phyloP scores from a whole-genome alignment of 1,140 invertebrate genomes.

The Diuraphis noxia region DNA sequence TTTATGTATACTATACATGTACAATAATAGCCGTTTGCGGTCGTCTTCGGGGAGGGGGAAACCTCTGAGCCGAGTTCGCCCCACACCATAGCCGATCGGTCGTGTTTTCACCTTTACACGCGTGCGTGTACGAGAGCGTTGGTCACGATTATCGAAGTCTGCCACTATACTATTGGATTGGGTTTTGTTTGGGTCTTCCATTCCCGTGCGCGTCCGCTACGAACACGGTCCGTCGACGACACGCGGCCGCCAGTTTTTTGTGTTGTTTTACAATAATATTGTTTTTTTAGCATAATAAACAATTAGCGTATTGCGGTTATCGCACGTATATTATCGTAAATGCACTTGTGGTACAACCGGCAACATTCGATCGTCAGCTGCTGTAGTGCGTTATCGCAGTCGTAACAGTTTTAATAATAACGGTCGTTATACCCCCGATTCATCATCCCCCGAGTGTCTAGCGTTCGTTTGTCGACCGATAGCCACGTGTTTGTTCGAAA shows the following conservation, averaged over 20 bases:
- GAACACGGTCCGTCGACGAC: background rate
- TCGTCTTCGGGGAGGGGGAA: background rate
- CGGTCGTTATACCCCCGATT: background rate
- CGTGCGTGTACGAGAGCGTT: background rate
- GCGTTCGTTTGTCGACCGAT: background rate
- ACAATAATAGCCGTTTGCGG: background rate
- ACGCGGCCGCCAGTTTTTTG: background rate
- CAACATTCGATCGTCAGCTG: background rate
- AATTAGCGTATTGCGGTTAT: background rate
- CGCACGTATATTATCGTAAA: background rate
- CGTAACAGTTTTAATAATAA: background rate
- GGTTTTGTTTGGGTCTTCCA: background rate
- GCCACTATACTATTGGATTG: background rate
- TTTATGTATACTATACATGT: background rate
- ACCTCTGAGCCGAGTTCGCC: background rate
- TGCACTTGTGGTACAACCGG: background rate
- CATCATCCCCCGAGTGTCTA: background rate
- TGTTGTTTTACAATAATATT: background rate
- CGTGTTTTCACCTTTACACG: slow-evolving; percentile 14
- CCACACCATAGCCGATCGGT: background rate
- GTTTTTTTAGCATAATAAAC: background rate
- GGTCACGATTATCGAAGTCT: background rate
- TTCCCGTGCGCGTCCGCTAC: slow-evolving; percentile 20
- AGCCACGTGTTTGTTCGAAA: background rate
- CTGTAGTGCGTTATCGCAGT: background rate